Evolutionary conservation across 2,797 vertebrate genomes (phyloP), one percentile per base, ranked within the genome.

Genomic region (Pangasius krempfi): DNA sequence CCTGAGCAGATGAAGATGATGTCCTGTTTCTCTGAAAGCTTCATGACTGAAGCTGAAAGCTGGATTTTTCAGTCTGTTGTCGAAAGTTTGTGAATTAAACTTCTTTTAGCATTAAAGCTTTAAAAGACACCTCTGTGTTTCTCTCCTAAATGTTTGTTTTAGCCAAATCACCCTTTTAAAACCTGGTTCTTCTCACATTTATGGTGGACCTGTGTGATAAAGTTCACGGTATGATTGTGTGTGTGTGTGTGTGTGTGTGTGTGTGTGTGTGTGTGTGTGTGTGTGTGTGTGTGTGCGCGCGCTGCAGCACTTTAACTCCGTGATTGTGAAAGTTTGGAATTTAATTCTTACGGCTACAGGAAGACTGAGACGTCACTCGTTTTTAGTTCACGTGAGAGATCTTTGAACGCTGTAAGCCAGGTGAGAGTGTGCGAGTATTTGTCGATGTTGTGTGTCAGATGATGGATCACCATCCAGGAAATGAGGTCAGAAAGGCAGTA

Each of bases 31-130:
- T 82, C 58, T 18, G 58, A 82, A 62, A 16, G 25, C 54, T 81
- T 80, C 18, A 22, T 40, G 72, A 4, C 4, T 0, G 78, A 80
- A 79, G 16, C 79, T 8, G 33, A 82, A 62, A 25, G 30, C 58
- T 82, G 56, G 78, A 80, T 84, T 58, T 73, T 73, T 40, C 68
- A 73, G 85, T 62, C 66, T 50, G 60, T 90, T 89, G n/a, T 86
- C 33, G 44, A 80, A 47, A 37, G 5, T 3, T 89, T 78, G 40
- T 64, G n/a, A 86, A 44, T 37, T 14, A 58, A 75, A 75, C 25
- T 27, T 62, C 30, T 30, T 86, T 86, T 86, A 5, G 14, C 22
- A 86, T 58, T 75, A 62, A 79, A 66, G 22, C 18, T 44, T 8
- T 27, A 3, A 37, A 37, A 30, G 2, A 10, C 40, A 20, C 9